Evolutionary conservation across 2,113 vertebrate species (phyloP).

Genomic region (Lepidothrix coronata): DNA sequence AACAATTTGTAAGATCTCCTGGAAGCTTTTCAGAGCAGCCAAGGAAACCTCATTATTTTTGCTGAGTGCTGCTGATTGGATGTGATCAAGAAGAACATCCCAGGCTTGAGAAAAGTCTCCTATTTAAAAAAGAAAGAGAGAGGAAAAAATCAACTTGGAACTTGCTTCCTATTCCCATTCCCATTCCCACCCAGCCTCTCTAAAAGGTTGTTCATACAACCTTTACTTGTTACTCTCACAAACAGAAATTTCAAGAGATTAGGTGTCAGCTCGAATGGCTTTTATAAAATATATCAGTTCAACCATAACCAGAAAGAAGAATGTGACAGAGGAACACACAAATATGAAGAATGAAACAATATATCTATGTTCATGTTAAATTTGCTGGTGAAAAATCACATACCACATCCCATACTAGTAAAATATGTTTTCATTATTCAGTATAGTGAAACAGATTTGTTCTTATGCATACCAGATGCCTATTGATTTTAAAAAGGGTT

Average conservation of each 20-base stretch:
- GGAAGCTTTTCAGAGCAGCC: conserved; percentile 97
- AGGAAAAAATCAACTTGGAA: background rate
- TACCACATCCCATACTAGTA: background rate
- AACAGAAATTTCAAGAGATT: background rate
- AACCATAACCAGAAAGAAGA: background rate
- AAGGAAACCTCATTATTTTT: conserved; percentile 98
- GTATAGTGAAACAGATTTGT: background rate
- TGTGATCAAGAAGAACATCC: conserved; percentile 97
- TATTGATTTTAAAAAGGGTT: background rate
- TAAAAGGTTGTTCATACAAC: background rate
- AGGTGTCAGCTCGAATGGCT: background rate
- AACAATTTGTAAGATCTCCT: conserved; percentile 97
- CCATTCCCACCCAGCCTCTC: background rate
- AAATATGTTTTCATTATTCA: background rate
- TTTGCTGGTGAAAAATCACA: background rate
- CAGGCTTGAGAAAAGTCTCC: conserved; percentile 97
- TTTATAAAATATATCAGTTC: background rate
- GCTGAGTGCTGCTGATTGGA: conserved; percentile 96
- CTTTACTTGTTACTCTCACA: background rate
- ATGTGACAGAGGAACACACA: background rate
- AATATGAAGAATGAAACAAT: background rate
- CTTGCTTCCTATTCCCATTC: background rate
- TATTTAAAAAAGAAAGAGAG: conserved; percentile 32
- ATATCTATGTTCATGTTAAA: background rate
- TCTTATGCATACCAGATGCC: background rate